phyloP scores from a whole-genome alignment of 2,113 vertebrate species.

The Atrichornis clamosus region DNA sequence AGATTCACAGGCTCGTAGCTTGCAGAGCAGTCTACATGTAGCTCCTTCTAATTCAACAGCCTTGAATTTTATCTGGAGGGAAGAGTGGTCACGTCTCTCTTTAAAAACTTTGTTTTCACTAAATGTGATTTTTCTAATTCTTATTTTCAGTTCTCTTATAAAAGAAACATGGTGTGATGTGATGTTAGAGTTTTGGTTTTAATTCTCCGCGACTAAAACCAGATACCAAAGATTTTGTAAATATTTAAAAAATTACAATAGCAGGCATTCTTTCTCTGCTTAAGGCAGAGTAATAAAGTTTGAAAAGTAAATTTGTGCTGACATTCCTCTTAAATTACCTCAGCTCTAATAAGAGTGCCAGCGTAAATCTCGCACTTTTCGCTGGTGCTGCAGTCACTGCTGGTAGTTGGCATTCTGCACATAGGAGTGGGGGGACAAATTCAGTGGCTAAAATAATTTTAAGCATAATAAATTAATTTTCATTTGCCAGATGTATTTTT shows the following conservation, averaged over 20 bases:
- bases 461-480: not conserved
- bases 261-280: constrained; percentile 25
- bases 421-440: not conserved
- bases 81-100: not conserved
- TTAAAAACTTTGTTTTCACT: not conserved
- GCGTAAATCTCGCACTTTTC: not conserved
- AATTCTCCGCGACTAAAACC: not conserved
- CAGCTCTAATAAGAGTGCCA: constrained; percentile 12
- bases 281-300: constrained; percentile 32
- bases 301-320: constrained; percentile 17
- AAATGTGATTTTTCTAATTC: not conserved
- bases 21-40: not conserved
- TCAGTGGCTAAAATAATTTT: not conserved
- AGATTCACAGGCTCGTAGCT: not conserved
- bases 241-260: constrained; percentile 45
- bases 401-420: not conserved
- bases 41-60: not conserved
- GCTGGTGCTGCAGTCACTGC: not conserved
- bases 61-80: not conserved
- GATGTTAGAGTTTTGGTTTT: not conserved
- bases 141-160: not conserved
- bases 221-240: constrained; percentile 18
- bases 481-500: not conserved
- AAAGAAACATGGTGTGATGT: not conserved
- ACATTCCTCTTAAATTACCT: constrained; percentile 57